A percentile compares a stretch with the other conserved stretches of the same genome.
Conservation (phyloP, 2,888 invertebrate genomes). For the Carterocephalus palaemon region DNA sequence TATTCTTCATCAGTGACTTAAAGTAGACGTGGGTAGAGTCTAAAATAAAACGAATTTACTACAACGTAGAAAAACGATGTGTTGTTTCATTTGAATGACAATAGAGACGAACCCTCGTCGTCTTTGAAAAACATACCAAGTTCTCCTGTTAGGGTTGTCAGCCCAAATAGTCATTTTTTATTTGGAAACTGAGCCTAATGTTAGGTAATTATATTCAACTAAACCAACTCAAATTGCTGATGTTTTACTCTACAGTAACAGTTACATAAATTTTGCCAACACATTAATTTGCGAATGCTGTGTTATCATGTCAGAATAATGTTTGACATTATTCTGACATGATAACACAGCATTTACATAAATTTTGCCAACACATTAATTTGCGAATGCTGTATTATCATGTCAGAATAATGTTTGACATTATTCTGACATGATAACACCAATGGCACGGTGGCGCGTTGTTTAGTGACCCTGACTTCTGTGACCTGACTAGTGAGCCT, state of each 20-base stretch:
- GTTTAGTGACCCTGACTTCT: too few species aligned
- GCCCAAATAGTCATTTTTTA: too few species aligned
- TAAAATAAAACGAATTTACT: conserved; percentile 16
- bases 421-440: neutral
- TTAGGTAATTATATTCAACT: too few species aligned
- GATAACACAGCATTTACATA: neutral
- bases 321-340: neutral
- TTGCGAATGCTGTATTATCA: neutral
- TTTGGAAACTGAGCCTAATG: too few species aligned
- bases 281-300: neutral
- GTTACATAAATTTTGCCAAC: neutral
- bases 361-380: neutral
- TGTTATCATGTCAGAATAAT: too few species aligned
- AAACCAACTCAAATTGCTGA: too few species aligned
- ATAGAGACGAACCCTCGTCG: conserved; percentile 18
- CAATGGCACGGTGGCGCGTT: too few species aligned
- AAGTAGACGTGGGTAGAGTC: conserved; percentile 13
- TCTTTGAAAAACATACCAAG: conserved; percentile 16
- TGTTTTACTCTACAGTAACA: too few species aligned
- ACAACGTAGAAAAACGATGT: conserved; percentile 18
- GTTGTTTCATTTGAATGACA: conserved; percentile 23
- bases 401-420: too few species aligned
- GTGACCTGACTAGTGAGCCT: too few species aligned
- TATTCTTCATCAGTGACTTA: conserved; percentile 2
- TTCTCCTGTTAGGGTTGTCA: conserved; percentile 11